Conservation (phyloP, 2,797 vertebrate species). For the Vultur gryphus region DNA sequence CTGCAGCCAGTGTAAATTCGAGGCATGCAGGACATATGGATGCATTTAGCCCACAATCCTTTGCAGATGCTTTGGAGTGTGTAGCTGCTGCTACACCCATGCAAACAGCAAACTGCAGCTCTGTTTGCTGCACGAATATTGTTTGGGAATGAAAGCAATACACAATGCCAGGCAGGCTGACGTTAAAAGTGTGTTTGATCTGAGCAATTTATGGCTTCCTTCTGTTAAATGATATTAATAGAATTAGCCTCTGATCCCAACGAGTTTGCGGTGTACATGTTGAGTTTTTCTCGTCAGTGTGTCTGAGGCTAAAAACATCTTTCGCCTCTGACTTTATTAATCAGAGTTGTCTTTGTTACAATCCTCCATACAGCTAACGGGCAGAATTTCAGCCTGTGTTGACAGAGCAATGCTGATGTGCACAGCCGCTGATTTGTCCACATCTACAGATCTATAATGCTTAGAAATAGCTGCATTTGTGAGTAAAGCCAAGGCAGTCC, state of each 20-base stretch:
- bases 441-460: not conserved
- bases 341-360: not conserved
- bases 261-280: not conserved
- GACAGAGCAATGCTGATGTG: not conserved
- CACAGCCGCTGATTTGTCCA: not conserved
- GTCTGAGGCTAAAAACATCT: not conserved
- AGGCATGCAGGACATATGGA: constrained; percentile 63
- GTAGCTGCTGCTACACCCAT: constrained; percentile 32
- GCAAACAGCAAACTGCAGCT: constrained; percentile 16
- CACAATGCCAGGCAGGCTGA: not conserved
- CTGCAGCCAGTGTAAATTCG: constrained; percentile 33
- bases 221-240: constrained; percentile 32
- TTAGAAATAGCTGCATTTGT: not conserved
- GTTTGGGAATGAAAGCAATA: constrained; percentile 22
- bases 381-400: not conserved
- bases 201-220: constrained; percentile 33
- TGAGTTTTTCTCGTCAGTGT: not conserved
- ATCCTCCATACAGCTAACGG: not conserved
- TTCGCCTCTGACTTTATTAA: not conserved
- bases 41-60: constrained; percentile 61
- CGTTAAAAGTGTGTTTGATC: constrained; percentile 4
- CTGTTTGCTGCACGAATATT: not conserved
- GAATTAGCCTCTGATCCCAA: constrained; percentile 4
- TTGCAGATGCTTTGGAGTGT: constrained; percentile 57
- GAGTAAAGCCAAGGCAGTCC: not conserved